Conservation (phyloP, 92 coral and sea anemone genomes). For the Nematostella vectensis region DNA sequence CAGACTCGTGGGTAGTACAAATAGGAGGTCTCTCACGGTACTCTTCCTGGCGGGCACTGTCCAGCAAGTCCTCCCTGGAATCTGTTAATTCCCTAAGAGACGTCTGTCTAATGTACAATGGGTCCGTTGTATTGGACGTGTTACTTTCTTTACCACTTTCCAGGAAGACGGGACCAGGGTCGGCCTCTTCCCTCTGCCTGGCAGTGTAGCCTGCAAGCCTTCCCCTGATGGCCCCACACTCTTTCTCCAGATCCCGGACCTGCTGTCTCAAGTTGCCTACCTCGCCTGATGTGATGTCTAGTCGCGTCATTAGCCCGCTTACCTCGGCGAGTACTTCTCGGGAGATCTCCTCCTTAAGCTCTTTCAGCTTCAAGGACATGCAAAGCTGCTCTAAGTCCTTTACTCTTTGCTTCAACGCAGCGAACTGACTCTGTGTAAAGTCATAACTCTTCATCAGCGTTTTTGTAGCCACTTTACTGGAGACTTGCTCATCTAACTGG, state of each 20-base stretch:
- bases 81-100: too few relatives aligned
- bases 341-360: slow-evolving; percentile 8
- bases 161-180: too few relatives aligned
- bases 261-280: slow-evolving; percentile 19
- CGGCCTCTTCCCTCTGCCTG: not conserved
- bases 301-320: slow-evolving; percentile 5
- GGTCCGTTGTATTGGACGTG: too few relatives aligned
- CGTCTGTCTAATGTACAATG: not conserved
- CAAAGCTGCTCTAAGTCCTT: slow-evolving; percentile 16
- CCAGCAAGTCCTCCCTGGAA: not conserved
- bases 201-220: not conserved
- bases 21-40: too few relatives aligned
- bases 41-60: not conserved
- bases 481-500: not conserved
- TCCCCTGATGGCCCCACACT: slow-evolving; percentile 13
- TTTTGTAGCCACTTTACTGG: not conserved
- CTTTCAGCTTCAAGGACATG: slow-evolving; percentile 13
- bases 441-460: slow-evolving; percentile 9
- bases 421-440: slow-evolving; percentile 20
- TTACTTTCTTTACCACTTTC: too few relatives aligned
- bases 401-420: slow-evolving; percentile 12
- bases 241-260: slow-evolving; percentile 18
- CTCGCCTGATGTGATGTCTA: slow-evolving; percentile 17
- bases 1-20: not conserved
- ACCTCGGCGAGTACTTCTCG: slow-evolving; percentile 19